Conservation (phyloP, 2,888 invertebrate genomes). For the Coleophora flavipennella region DNA sequence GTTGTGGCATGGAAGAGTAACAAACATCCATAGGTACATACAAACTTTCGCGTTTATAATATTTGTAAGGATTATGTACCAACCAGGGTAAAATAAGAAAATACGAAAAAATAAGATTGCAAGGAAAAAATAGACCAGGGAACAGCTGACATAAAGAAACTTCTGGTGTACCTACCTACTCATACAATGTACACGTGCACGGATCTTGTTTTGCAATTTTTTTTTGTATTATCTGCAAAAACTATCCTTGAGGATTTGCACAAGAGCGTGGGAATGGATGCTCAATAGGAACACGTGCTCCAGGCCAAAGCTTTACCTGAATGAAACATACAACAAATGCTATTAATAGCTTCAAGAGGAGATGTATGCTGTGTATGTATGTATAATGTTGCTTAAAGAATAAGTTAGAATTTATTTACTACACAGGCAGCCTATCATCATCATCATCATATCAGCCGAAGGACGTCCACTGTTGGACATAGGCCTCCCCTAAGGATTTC, state of each 20-base stretch:
- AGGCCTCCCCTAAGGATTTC: too few species aligned
- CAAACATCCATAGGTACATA: too few species aligned
- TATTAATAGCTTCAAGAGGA: slow-evolving; percentile 13
- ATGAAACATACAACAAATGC: slow-evolving; percentile 26
- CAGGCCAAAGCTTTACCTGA: slow-evolving; percentile 45
- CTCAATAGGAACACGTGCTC: slow-evolving; percentile 37
- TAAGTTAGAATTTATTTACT: too few species aligned
- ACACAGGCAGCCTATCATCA: too few species aligned
- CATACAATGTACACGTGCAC: slow-evolving; percentile 42
- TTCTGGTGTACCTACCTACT: slow-evolving; percentile 61
- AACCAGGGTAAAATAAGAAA: too few species aligned
- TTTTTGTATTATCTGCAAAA: slow-evolving; percentile 34
- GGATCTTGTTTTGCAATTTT: slow-evolving; percentile 47
- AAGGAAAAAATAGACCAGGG: too few species aligned
- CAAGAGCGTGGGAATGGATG: slow-evolving; percentile 49
- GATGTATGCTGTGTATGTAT: not conserved
- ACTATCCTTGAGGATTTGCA: slow-evolving; percentile 37
- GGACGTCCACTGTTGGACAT: too few species aligned
- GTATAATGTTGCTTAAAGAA: too few species aligned
- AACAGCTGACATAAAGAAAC: slow-evolving; percentile 21
- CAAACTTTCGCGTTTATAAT: too few species aligned
- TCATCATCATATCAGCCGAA: too few species aligned
- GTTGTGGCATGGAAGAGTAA: too few species aligned
- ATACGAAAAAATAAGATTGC: not conserved
- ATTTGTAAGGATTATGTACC: too few species aligned